Evolutionary conservation across 2,888 invertebrate genomes (phyloP), one percentile per base, ranked within the genome.

Genomic region (Meliscaeva auricollis): DNA sequence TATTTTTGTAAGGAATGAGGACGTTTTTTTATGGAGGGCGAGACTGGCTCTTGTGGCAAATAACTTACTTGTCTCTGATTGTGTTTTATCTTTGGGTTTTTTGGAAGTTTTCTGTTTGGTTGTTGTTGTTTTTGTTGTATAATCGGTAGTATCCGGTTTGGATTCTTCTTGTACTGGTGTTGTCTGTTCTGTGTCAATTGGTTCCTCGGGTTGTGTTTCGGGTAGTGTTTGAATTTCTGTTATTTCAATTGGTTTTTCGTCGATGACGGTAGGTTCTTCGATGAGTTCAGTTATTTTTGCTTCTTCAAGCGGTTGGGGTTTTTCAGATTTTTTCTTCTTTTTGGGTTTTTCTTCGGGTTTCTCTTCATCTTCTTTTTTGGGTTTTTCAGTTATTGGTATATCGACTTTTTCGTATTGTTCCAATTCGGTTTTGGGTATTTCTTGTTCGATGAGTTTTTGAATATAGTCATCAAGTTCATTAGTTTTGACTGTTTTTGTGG

Each of bases 141-240:
- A 64, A 88, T 90, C 90, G 88, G 88, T 89, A 88, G 90, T 90
- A 89, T 91, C 91, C 89, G 89, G 89, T 90, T 88, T 89, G 87
- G 90, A 88, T 89, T 88, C 89, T 80, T 90, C 90, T 88, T 90
- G 87, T 92, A 56, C 92, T 87, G 92, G 89, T 80, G 93, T 90
- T 90, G 93, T 93, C 89, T 93, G 93, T 89, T 90, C 90, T 87
- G 90, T 90, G 89, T 90, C 90, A 89, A 90, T 90, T 89, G 90
- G 89, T 88, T 91, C 90, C 88, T 88, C 89, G 83, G 88, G 87
- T 78, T 89, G 80, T 87, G 85, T 87, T 88, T 69, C 82, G 83
- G 80, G 83, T 85, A 88, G 89, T 84, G 87, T 88, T 73, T 87
- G 80, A 70, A 88, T 89, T 87, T 88, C 88, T 84, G 90, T 90